These are phyloP conservation scores for Hymenochirus boettgeri DNA, from an alignment of 2,113 vertebrate species.

Conservation along the genomic window DNA sequence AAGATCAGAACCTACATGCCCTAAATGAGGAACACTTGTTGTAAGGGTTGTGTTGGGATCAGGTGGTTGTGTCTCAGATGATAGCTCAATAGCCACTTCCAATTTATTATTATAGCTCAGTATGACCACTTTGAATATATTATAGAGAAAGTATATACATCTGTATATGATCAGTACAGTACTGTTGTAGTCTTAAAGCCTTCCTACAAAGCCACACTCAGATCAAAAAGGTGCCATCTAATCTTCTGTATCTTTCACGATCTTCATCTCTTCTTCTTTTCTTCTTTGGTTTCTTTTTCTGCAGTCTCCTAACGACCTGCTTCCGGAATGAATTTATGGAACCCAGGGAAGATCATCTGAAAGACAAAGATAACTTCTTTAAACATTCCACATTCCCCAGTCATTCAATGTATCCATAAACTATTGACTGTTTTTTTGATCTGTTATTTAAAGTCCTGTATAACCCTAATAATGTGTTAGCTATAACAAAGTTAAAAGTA, in stretches of 20 bases:
- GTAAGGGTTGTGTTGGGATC: too few relatives aligned
- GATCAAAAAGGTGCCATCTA: constrained; percentile 63
- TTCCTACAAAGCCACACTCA: constrained; percentile 42
- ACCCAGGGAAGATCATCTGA: constrained; percentile 79
- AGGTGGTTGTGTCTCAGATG: too few relatives aligned
- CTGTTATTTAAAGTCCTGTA: neutral
- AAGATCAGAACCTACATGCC: constrained; percentile 18
- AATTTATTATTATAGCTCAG: too few relatives aligned
- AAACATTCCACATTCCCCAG: constrained; percentile 70
- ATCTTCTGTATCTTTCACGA: constrained; percentile 48
- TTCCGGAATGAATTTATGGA: constrained; percentile 84
- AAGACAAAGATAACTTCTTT: constrained; percentile 75
- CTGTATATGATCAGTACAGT: too few relatives aligned
- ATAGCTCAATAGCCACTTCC: too few relatives aligned
- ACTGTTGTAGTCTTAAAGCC: neutral
- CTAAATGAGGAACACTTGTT: too few relatives aligned
- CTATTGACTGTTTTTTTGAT: neutral
- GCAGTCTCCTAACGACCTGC: constrained; percentile 86
- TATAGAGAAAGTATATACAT: too few relatives aligned
- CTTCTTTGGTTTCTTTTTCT: constrained; percentile 68
- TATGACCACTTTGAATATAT: too few relatives aligned
- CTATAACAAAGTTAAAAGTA: neutral
- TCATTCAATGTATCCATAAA: constrained; percentile 64
- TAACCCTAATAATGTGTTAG: neutral
- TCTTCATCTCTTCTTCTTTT: constrained; percentile 63